These are phyloP conservation scores for Mamestra configurata DNA, from an alignment of 1,140 invertebrate species.

Conservation along the genomic window DNA sequence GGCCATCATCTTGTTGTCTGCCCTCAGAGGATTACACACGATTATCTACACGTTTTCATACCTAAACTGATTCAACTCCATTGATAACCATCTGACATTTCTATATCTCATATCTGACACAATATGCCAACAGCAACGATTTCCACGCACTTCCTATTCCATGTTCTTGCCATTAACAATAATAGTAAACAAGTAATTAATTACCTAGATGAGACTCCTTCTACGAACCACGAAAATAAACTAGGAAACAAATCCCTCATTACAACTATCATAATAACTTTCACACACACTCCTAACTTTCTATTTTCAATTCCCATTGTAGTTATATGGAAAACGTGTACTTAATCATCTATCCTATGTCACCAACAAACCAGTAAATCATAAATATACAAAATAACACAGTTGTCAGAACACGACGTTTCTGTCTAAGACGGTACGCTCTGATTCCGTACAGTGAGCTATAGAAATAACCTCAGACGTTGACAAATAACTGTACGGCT, in stretches of 20 bases:
- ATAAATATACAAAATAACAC: slow-evolving; percentile 52
- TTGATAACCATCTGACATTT: neutral
- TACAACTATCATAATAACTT: slow-evolving; percentile 6
- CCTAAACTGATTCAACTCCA: neutral
- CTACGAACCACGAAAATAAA: neutral
- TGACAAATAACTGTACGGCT: slow-evolving; percentile 66
- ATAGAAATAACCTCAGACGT: slow-evolving; percentile 65
- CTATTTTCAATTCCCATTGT: slow-evolving; percentile 26
- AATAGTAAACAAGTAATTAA: slow-evolving; percentile 2
- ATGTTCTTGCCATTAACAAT: neutral
- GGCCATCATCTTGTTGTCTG: no score
- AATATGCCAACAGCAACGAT: neutral
- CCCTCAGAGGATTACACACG: no score
- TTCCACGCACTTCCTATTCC: neutral
- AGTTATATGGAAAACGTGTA: slow-evolving; percentile 5
- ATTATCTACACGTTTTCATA: neutral
- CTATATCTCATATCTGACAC: neutral
- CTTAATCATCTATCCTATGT: slow-evolving; percentile 44
- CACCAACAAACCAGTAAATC: slow-evolving; percentile 41
- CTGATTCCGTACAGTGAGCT: slow-evolving; percentile 48
- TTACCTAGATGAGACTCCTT: neutral
- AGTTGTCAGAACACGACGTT: slow-evolving; percentile 51
- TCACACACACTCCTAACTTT: neutral
- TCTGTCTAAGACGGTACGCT: slow-evolving; percentile 53
- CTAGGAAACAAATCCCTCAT: neutral